Evolutionary conservation across 2,113 vertebrate genomes (phyloP).

Genomic region (Neomonachus schauinslandi): DNA sequence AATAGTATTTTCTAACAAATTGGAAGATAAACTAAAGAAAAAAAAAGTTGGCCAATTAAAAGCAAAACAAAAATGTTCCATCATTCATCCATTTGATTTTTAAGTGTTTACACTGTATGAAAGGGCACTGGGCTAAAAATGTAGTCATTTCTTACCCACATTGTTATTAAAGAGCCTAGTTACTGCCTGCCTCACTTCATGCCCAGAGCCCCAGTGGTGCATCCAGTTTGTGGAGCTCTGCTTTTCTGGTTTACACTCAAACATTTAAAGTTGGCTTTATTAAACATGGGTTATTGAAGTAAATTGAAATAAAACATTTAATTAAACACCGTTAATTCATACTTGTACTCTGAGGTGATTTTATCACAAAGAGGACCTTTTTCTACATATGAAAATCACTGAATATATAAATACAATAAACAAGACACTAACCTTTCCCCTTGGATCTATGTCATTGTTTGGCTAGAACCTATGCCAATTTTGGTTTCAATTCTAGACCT

Average conservation of each 20-base stretch:
- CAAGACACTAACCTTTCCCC: neutral
- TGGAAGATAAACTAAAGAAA: neutral
- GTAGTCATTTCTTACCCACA: neutral
- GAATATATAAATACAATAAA: neutral
- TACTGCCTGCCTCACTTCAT: accelerated
- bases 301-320: conserved; percentile 53
- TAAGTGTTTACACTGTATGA: neutral
- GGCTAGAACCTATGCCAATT: neutral
- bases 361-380: conserved; percentile 17
- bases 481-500: neutral
- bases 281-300: conserved; percentile 44
- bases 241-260: neutral
- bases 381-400: neutral
- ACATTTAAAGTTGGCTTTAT: neutral
- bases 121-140: neutral
- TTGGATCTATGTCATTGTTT: neutral
- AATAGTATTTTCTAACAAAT: neutral
- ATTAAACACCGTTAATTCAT: conserved; percentile 62
- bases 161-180: neutral
- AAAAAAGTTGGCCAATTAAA: neutral
- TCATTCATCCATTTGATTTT: neutral
- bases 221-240: neutral
- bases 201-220: accelerated
- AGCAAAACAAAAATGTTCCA: neutral
- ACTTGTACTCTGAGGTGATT: conserved; percentile 2